These are phyloP conservation scores for Lucilia cuprina DNA, from an alignment of 1,140 invertebrate species.

Conservation along the genomic window DNA sequence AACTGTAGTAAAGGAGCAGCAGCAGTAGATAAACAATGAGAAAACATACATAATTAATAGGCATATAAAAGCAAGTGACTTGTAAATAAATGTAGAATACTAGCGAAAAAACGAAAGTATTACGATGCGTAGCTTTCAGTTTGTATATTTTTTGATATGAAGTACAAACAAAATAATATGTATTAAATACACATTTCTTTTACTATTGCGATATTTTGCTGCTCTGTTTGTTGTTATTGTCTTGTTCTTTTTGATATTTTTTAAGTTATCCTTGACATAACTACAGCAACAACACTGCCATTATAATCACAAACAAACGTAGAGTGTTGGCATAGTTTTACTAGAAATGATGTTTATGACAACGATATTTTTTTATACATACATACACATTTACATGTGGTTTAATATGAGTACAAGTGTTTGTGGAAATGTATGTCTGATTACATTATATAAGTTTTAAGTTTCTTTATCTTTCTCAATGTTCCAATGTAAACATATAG, in stretches of 20 bases:
- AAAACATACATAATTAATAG: constrained; percentile 8
- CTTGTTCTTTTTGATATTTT: neutral
- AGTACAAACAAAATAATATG: neutral
- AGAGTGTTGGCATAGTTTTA: neutral
- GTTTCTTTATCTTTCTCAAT: neutral
- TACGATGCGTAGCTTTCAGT: neutral
- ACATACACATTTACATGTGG: neutral
- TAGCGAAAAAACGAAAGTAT: neutral
- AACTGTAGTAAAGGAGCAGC: neutral
- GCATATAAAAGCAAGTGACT: constrained; percentile 14
- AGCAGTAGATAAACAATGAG: neutral
- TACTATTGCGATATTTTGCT: neutral
- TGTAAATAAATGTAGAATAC: constrained; percentile 1
- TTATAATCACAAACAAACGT: neutral
- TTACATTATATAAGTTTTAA: neutral
- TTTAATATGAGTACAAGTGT: neutral
- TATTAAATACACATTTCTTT: neutral
- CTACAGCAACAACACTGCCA: neutral
- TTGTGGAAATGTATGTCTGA: neutral
- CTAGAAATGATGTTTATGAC: neutral
- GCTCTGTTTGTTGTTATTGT: neutral
- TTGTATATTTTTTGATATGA: neutral
- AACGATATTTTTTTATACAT: neutral
- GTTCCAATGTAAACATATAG: neutral
- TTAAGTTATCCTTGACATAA: neutral